Conservation (phyloP, 2,888 invertebrate species). For the Copidosoma aretas region DNA sequence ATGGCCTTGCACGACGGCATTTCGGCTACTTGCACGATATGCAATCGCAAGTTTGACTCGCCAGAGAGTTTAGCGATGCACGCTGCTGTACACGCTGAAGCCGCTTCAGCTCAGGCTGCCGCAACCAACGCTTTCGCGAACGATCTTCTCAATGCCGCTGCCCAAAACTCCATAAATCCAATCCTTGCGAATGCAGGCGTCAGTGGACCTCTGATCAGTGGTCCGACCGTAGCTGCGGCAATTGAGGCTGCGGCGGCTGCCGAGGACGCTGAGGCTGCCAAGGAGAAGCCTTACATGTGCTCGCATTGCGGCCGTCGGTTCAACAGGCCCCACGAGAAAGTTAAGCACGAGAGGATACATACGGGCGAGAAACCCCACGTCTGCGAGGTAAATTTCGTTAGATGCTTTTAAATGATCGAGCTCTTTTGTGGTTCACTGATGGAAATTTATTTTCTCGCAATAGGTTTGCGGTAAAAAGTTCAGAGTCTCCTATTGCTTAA, state of each 20-base stretch:
- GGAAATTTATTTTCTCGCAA: background rate
- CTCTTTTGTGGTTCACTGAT: background rate
- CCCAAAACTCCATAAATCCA: background rate
- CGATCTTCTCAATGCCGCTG: background rate
- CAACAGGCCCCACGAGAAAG: constrained; percentile 79
- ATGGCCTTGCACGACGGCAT: constrained; percentile 71
- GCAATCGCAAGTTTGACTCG: constrained; percentile 76
- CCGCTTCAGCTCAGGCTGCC: background rate
- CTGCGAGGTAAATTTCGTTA: constrained; percentile 66
- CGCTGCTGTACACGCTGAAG: constrained; percentile 70
- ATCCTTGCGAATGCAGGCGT: background rate
- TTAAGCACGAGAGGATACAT: constrained; percentile 84
- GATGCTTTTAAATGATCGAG: background rate
- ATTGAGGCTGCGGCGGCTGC: background rate
- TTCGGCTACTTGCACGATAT: constrained; percentile 69
- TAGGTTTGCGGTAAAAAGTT: constrained; percentile 80
- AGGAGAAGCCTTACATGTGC: constrained; percentile 70
- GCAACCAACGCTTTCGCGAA: background rate
- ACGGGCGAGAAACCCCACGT: constrained; percentile 82
- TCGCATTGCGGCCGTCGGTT: constrained; percentile 76
- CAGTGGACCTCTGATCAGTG: background rate
- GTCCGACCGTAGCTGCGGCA: background rate
- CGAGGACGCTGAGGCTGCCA: constrained; percentile 31
- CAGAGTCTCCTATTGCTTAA: constrained; percentile 80
- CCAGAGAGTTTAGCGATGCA: constrained; percentile 75